phyloP scores from a whole-genome alignment of 1,140 invertebrate species.

The Brachionus calyciflorus region DNA sequence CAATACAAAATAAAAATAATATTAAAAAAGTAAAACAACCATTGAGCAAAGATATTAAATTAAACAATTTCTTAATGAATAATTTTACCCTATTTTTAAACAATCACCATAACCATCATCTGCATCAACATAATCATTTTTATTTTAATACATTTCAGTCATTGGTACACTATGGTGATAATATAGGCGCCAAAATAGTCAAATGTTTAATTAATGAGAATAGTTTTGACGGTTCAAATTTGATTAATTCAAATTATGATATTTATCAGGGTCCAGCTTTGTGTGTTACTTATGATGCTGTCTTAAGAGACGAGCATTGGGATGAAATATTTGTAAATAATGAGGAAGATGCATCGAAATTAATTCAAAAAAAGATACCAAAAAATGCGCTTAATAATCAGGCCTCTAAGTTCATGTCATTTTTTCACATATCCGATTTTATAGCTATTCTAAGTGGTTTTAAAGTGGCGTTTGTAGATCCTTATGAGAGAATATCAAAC shows the following conservation, averaged over 20 bases:
- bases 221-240: conserved; percentile 7
- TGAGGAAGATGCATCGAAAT: neutral
- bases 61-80: conserved; percentile 34
- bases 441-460: conserved; percentile 44
- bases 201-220: conserved; percentile 46
- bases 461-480: conserved; percentile 44
- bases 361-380: neutral
- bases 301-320: conserved; percentile 46
- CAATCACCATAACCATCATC: neutral
- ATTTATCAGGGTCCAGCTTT: conserved; percentile 41
- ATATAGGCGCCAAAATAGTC: conserved; percentile 39
- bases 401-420: conserved; percentile 42
- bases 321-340: conserved; percentile 46
- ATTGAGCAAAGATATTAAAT: conserved; percentile 3
- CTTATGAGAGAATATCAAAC: conserved; percentile 18
- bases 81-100: neutral
- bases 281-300: conserved; percentile 36
- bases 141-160: conserved; percentile 45
- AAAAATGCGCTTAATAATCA: conserved; percentile 2
- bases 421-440: conserved; percentile 48
- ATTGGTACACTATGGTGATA: conserved; percentile 41
- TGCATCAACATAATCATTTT: conserved; percentile 8
- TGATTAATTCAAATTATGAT: conserved; percentile 22
- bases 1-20: neutral
- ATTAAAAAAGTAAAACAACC: neutral